Conservation (phyloP, 2,113 vertebrate genomes). For the Mola mola region DNA sequence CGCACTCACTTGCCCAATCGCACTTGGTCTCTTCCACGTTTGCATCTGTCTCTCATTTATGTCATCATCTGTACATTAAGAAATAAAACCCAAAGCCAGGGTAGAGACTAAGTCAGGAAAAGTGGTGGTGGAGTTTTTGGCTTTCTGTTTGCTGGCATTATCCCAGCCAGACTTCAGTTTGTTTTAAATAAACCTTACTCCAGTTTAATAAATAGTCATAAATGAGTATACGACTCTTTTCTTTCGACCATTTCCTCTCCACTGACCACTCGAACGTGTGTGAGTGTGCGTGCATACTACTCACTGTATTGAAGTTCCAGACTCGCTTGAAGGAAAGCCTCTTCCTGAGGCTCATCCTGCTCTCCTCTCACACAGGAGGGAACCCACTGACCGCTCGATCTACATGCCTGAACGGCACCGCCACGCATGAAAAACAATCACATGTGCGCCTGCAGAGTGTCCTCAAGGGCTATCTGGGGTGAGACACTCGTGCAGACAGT, state of each 20-base stretch:
- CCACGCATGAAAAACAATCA: slow-evolving; percentile 24
- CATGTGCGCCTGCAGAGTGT: slow-evolving; percentile 14
- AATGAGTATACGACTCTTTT: too few species aligned
- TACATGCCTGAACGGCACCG: slow-evolving; percentile 63
- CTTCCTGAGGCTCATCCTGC: slow-evolving; percentile 84
- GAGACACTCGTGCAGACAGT: slow-evolving; percentile 35
- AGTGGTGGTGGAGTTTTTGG: slow-evolving; percentile 3
- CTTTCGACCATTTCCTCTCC: slow-evolving; percentile 4
- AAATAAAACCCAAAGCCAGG: too few species aligned
- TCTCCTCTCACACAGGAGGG: slow-evolving; percentile 66
- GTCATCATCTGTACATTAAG: too few species aligned
- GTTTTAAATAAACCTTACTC: neutral
- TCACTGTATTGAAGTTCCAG: slow-evolving; percentile 82
- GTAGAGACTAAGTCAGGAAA: neutral
- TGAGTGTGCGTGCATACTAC: slow-evolving; percentile 42
- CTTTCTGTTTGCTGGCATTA: slow-evolving; percentile 5
- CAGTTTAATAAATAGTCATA: neutral
- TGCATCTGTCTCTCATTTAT: too few species aligned
- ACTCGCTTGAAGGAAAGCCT: slow-evolving; percentile 85
- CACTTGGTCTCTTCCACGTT: too few species aligned
- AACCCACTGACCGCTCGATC: slow-evolving; percentile 44
- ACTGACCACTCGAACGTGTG: neutral
- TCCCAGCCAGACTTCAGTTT: slow-evolving; percentile 6
- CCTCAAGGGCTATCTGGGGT: slow-evolving; percentile 28
- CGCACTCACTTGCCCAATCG: neutral